phyloP scores from a whole-genome alignment of 2,888 invertebrate genomes.

The Polydrusus pterygomalis region DNA sequence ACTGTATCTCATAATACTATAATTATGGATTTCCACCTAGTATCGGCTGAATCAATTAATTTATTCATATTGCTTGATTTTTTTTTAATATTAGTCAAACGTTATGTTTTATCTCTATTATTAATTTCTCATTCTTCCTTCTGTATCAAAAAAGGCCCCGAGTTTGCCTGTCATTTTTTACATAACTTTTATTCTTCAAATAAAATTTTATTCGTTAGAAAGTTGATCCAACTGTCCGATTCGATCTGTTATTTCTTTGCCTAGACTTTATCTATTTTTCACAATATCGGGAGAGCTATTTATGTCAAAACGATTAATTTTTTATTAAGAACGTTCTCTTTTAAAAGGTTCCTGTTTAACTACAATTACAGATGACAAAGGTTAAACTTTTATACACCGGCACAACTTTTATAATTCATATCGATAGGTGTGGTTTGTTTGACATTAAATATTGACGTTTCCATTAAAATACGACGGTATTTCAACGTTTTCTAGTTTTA shows the following conservation, averaged over 20 bases:
- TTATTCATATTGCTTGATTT: no score
- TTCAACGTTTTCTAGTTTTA: constrained; percentile 32
- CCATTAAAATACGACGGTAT: constrained; percentile 39
- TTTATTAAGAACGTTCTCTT: background rate
- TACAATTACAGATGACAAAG: constrained; percentile 19
- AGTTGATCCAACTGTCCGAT: background rate
- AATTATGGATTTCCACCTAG: no score
- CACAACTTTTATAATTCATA: constrained; percentile 38
- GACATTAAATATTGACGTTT: constrained; percentile 42
- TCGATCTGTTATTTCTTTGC: background rate
- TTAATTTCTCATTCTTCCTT: no score
- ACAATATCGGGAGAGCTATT: background rate
- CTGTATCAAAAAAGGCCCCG: no score
- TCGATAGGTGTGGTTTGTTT: constrained; percentile 41
- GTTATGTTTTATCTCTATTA: no score
- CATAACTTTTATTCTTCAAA: no score
- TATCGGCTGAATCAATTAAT: no score
- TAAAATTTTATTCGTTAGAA: background rate
- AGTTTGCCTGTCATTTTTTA: no score
- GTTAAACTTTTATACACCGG: constrained; percentile 25
- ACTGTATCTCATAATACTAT: no score
- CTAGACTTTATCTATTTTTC: background rate
- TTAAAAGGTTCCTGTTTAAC: constrained; percentile 27
- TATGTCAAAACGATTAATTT: background rate
- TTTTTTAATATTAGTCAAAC: no score